Evolutionary conservation across 92 coral and sea anemone species (phyloP).

Genomic region (Diadumene lineata): DNA sequence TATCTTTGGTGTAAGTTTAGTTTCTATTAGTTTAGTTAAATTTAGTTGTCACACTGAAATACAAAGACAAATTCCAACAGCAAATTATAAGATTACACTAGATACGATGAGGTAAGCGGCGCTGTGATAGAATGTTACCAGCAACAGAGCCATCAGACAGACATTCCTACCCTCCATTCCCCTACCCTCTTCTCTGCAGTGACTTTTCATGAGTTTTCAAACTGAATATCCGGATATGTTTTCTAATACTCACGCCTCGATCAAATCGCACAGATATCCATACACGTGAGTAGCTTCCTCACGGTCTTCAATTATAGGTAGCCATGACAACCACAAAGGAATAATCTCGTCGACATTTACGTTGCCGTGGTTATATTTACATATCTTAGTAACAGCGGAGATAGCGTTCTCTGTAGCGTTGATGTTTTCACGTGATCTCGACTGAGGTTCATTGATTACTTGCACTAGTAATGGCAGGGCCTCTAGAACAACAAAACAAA

Average conservation of each 20-base stretch:
- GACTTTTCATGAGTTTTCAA: too few species aligned
- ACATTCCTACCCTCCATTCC: too few species aligned
- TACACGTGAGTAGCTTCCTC: slow-evolving; percentile 98
- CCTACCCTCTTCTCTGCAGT: too few species aligned
- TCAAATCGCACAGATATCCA: slow-evolving; percentile 93
- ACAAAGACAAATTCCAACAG: too few species aligned
- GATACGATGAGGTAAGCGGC: too few species aligned
- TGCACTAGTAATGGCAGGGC: slow-evolving; percentile 75
- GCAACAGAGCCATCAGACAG: too few species aligned
- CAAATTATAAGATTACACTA: too few species aligned
- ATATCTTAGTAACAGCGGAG: slow-evolving; percentile 96
- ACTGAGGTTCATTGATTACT: slow-evolving; percentile 78
- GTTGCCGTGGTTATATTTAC: slow-evolving; percentile 98
- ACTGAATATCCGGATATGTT: too few species aligned
- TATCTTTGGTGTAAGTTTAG: too few species aligned
- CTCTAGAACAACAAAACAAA: slow-evolving; percentile 49
- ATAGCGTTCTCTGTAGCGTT: slow-evolving; percentile 98
- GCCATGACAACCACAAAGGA: slow-evolving; percentile 85
- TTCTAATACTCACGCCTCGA: slow-evolving; percentile 74
- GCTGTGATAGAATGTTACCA: too few species aligned
- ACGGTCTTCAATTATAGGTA: slow-evolving; percentile 93
- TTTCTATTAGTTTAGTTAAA: too few species aligned
- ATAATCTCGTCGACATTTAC: slow-evolving; percentile 84
- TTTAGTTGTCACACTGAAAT: too few species aligned
- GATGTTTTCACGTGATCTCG: slow-evolving; percentile 91